Conservation (phyloP, 2,888 invertebrate species). For the Lepidochitona cinerea region DNA sequence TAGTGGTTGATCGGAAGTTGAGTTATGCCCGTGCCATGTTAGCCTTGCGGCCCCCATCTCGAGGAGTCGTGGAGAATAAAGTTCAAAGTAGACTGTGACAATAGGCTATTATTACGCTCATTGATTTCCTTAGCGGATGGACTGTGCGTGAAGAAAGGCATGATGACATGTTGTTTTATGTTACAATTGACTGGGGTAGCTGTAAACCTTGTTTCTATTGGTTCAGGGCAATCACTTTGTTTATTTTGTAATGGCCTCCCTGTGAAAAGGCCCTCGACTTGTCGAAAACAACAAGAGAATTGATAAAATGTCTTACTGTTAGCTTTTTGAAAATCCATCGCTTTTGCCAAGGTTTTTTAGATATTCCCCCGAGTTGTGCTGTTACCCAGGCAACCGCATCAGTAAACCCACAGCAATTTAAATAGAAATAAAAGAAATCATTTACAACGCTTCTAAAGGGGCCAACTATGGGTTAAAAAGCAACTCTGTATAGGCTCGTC, state of each 20-base stretch:
- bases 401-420: not conserved
- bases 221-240: too few species aligned
- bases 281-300: not conserved
- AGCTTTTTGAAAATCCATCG: not conserved
- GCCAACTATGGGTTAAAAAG: not conserved
- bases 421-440: constrained; percentile 6
- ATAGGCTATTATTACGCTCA: not conserved
- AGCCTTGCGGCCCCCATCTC: too few species aligned
- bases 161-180: not conserved
- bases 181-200: too few species aligned
- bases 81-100: too few species aligned
- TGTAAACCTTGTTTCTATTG: too few species aligned
- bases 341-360: not conserved
- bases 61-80: too few species aligned
- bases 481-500: not conserved
- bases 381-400: not conserved
- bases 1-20: too few species aligned
- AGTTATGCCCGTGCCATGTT: too few species aligned
- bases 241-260: too few species aligned
- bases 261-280: too few species aligned
- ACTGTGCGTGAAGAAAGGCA: not conserved
- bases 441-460: not conserved
- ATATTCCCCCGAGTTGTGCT: not conserved
- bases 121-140: not conserved
- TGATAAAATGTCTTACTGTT: not conserved